These are phyloP conservation scores for Esox lucius DNA, from an alignment of 2,797 vertebrate species.

Conservation along the genomic window DNA sequence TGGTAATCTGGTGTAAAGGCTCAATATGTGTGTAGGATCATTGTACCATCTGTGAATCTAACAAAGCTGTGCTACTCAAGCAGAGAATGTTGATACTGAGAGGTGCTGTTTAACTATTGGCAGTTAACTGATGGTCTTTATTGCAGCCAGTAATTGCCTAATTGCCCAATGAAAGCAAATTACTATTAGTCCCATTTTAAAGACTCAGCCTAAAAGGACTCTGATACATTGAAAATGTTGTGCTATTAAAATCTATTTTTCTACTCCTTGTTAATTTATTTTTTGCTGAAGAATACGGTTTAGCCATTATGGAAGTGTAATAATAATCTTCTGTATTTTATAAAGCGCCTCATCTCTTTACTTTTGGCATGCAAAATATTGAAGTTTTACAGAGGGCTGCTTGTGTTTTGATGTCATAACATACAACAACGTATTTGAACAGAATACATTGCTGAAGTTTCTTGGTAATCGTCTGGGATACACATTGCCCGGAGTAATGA, in stretches of 20 bases:
- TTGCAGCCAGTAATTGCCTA: neutral
- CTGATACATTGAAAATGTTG: neutral
- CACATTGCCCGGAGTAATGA: neutral
- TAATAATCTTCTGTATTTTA: too few relatives aligned
- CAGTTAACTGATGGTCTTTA: constrained; percentile 10
- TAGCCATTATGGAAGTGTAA: too few relatives aligned
- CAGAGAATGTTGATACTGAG: neutral
- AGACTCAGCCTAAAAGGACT: neutral
- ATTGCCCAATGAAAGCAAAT: constrained; percentile 19
- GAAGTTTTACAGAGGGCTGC: constrained; percentile 6
- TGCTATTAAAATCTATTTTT: too few relatives aligned
- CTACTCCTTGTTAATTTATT: too few relatives aligned
- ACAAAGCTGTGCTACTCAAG: neutral
- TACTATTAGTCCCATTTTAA: neutral
- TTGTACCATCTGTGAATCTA: neutral
- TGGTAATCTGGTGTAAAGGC: neutral
- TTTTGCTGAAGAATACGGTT: too few relatives aligned
- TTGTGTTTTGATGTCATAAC: neutral
- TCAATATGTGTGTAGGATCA: neutral
- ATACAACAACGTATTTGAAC: neutral
- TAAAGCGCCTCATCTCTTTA: neutral
- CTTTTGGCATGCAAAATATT: neutral
- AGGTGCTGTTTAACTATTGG: neutral
- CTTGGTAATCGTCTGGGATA: neutral
- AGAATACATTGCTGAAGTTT: neutral